These are phyloP conservation scores for Charanyca ferruginea DNA, from an alignment of 2,888 invertebrate genomes.

Conservation along the genomic window DNA sequence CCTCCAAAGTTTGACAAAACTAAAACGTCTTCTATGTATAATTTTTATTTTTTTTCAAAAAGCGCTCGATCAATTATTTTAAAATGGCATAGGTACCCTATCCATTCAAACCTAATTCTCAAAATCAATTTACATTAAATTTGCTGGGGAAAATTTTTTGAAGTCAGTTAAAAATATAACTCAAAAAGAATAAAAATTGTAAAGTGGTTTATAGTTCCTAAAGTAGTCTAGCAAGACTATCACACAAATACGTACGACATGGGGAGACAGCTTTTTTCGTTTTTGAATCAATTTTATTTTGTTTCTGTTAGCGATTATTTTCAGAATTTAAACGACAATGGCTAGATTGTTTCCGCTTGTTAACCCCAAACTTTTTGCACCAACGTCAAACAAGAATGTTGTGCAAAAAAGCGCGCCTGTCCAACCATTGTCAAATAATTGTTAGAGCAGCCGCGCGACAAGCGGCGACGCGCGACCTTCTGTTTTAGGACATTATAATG, in stretches of 20 bases:
- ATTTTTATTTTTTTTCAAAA: no score
- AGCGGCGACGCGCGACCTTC: conserved; percentile 15
- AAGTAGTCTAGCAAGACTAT: background rate
- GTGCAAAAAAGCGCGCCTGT: conserved; percentile 48
- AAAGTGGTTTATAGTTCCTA: background rate
- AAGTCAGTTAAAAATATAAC: no score
- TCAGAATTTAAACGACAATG: conserved; percentile 51
- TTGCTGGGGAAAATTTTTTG: no score
- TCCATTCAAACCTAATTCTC: no score
- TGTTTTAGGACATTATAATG: background rate
- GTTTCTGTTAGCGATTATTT: conserved; percentile 45
- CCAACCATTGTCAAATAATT: conserved; percentile 54
- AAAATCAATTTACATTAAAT: no score
- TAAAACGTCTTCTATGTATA: no score
- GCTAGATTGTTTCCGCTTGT: conserved; percentile 54
- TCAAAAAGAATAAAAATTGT: no score
- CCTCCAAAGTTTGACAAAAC: no score
- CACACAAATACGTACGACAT: conserved; percentile 7
- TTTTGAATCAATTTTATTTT: conserved; percentile 17
- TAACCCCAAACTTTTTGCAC: conserved; percentile 58
- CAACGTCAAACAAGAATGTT: conserved; percentile 50
- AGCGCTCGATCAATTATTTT: no score
- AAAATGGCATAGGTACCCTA: no score
- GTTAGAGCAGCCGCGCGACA: conserved; percentile 30
- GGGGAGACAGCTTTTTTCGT: conserved; percentile 6